Percentiles rank a stretch among this genome's conserved stretches.
Conservation (phyloP, 2,888 invertebrate species). For the Drepanosiphum platanoidis region DNA sequence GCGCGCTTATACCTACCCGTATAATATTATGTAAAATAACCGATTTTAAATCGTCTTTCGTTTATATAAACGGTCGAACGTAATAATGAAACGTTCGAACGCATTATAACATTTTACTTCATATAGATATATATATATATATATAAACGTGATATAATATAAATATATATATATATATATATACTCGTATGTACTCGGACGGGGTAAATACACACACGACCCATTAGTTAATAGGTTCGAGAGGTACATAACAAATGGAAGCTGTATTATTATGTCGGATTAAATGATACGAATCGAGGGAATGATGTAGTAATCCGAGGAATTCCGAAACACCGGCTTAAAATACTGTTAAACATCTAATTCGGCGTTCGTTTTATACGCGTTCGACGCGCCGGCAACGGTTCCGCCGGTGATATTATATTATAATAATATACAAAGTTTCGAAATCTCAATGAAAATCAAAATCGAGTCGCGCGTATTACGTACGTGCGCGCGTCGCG, state of each 20-base stretch:
- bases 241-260: constrained; percentile 6
- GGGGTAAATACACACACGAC: neutral
- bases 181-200: no score
- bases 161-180: no score
- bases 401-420: neutral
- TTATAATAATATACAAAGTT: neutral
- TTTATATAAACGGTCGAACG: neutral
- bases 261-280: constrained; percentile 53
- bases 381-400: neutral
- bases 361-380: constrained; percentile 37
- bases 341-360: constrained; percentile 46
- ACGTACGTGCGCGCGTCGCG: no score
- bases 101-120: no score
- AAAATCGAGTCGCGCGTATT: neutral
- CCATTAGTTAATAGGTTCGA: constrained; percentile 55
- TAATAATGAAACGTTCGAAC: neutral
- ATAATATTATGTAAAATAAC: neutral
- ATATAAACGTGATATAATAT: no score
- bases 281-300: constrained; percentile 54
- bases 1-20: no score
- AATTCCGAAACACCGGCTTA: constrained; percentile 37
- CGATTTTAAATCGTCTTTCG: constrained; percentile 38
- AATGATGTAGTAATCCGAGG: constrained; percentile 44
- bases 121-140: no score
- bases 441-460: constrained; percentile 25